Percentiles rank a stretch among this genome's conserved stretches.
Conservation (phyloP, 2,797 vertebrate genomes). For the Lepilemur ruficaudatus region DNA sequence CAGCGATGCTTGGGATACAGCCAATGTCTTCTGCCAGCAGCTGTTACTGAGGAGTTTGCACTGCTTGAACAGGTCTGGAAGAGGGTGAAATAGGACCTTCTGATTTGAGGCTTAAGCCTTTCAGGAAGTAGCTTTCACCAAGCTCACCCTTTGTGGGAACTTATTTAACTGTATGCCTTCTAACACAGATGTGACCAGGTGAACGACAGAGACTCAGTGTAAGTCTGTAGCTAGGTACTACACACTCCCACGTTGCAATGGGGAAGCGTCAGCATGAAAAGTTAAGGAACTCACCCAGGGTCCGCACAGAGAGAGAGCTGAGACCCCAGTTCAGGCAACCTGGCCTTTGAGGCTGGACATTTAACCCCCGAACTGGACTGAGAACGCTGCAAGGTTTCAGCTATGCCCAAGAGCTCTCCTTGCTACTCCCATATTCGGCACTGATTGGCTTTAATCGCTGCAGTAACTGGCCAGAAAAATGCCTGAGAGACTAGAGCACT, state of each 20-base stretch:
- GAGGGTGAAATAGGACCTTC: fast-evolving
- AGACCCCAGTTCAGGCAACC: neutral
- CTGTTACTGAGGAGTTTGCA: neutral
- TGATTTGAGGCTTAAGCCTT: neutral
- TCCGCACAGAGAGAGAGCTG: too few relatives aligned
- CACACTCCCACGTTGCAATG: fast-evolving
- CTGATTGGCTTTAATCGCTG: fast-evolving
- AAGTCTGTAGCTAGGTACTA: fast-evolving
- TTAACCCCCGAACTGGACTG: fast-evolving
- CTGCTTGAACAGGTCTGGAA: fast-evolving
- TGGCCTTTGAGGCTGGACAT: fast-evolving
- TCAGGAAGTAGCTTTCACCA: neutral
- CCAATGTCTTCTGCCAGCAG: fast-evolving
- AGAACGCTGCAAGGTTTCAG: neutral
- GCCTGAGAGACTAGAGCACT: fast-evolving
- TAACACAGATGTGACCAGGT: neutral
- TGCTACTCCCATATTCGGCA: neutral
- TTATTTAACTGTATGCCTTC: neutral
- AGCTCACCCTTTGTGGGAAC: fast-evolving
- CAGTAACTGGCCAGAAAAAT: neutral
- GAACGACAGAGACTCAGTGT: fast-evolving
- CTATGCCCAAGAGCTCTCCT: fast-evolving
- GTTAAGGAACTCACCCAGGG: fast-evolving
- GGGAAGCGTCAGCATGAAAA: neutral
- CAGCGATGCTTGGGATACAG: fast-evolving